Base-by-base conservation (phyloP, 1,140 invertebrate genomes). In the Leptinotarsa lineolata region DNA sequence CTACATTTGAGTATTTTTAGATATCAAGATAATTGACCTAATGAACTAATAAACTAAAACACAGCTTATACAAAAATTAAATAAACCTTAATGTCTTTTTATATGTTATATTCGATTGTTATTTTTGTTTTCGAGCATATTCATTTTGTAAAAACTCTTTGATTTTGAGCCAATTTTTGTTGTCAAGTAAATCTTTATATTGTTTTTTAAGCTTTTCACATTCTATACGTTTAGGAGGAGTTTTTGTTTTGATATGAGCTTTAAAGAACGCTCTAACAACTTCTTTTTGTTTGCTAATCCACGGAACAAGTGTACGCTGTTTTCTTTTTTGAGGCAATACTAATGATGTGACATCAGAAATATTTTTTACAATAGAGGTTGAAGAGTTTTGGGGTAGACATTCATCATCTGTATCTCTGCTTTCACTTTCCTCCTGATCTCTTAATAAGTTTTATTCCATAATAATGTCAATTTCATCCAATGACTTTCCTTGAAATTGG, bases 391-490 rank as follows among this genome's bases (percentile, higher is more conserved):
- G 13, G 1, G 13, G n/a, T 16, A 5, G 48, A 16, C 13, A 16
- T 63, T 63, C 24, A n/a, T 70, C 13, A 54, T 54, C 48, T 18
- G n/a, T 54, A n/a, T 54, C 15, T 11, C 48, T 54, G 13, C 6
- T 18, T 18, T n/a, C 48, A 16, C 15, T 54, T 22, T 74, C 13
- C 77, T 72, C 5, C 21, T 18, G n/a, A 18, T 46, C 66, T 48
- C 45, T 44, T 46, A 76, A 39, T 60, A 74, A 48, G 48, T 81
- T 67, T 75, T 78, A 60, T 70, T 82, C 80, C 54, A 81, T 65
- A 75, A 82, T 72, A 30, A 84, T 68, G n/a, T 83, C 77, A 63
- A 84, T 83, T 66, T 84, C 82, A 61, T 83, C 78, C 13, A 83
- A 61, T 68, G 76, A 67, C 20, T 77, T 84, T 83, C 78, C 79